Base-by-base conservation (phyloP, 2,113 vertebrate genomes). In the Clarias gariepinus region DNA sequence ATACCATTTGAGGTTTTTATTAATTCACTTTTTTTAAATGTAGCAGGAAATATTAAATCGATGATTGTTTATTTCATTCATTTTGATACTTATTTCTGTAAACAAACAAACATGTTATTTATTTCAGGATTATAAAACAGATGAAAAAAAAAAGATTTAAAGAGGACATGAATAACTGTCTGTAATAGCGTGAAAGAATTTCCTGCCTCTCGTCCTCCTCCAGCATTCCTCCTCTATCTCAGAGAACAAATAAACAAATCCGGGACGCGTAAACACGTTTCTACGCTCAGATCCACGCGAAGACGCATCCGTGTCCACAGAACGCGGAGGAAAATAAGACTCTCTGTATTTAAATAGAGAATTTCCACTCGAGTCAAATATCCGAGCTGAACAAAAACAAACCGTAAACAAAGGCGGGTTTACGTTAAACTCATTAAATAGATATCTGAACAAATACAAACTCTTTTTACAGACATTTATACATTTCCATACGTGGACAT, bases 171-270 rank as follows among this genome's bases (percentile, higher is more conserved):
- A 53, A 76, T 30, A 73, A 30, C 58, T 28, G 28, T 63, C 36
- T 21, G 1, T 82, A 87, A 79, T 11, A 19, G 23, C 83, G 53
- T 53, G 18, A 52, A 36, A 79, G 69, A 2, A 71, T 64, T 87
- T 90, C 84, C 87, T 89, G 81, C 81, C 47, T 33, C 77, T 81
- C 81, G 12, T 77, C 84, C 77, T 55, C 88, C 82, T 52, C 63
- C 87, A 77, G 18, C 90, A 91, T 92, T 93, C 91, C 55, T 92
- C 25, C 87, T 82, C 61, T 89, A 91, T 93, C 92, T 87, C 60
- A 57, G 73, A 53, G 12, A 74, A 83, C 83, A 83, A 78, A 90
- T 91, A 91, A 91, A 92, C 91, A 92, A 84, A 47, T n/a, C 64
- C 61, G n/a, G 3, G 66, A 58, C 25, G 55, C 3, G n/a, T 76